These are phyloP conservation scores for Sebastes ruberrimus DNA, from an alignment of 2,797 vertebrate species.

Conservation along the genomic window DNA sequence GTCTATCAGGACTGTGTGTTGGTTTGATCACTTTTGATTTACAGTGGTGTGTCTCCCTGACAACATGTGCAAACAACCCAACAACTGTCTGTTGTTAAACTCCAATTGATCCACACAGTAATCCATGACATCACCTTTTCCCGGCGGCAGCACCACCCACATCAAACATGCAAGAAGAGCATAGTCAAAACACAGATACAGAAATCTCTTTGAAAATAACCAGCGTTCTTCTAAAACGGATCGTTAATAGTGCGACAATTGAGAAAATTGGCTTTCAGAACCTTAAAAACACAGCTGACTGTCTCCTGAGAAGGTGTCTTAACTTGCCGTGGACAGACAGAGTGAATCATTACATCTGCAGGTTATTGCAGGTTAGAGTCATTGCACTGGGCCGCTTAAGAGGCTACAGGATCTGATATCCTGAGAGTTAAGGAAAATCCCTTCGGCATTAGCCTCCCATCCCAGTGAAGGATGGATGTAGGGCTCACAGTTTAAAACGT, in stretches of 20 bases:
- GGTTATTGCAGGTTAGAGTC: slow-evolving; percentile 34
- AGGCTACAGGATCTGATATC: slow-evolving; percentile 32
- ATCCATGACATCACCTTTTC: slow-evolving; percentile 12
- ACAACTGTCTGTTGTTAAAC: background rate
- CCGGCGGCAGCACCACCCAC: background rate
- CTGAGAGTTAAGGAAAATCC: slow-evolving; percentile 40
- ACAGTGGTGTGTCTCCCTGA: background rate
- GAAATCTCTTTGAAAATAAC: background rate
- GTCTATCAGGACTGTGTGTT: background rate
- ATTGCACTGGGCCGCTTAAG: slow-evolving; percentile 8
- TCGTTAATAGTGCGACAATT: background rate
- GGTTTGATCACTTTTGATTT: background rate
- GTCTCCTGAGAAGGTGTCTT: background rate
- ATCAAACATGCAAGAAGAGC: background rate
- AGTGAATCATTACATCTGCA: slow-evolving; percentile 24
- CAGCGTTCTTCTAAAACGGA: background rate
- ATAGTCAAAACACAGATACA: background rate
- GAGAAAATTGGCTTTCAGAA: slow-evolving; percentile 4
- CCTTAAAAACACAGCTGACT: slow-evolving; percentile 3
- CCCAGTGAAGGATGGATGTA: slow-evolving; percentile 7
- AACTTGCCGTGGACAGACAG: slow-evolving; percentile 6
- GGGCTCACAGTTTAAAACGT: slow-evolving; percentile 17
- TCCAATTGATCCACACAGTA: background rate
- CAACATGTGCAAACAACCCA: slow-evolving; percentile 17
- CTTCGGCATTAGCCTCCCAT: slow-evolving; percentile 12